phyloP scores from a whole-genome alignment of 2,888 invertebrate species.

The Xestia sexstrigata region DNA sequence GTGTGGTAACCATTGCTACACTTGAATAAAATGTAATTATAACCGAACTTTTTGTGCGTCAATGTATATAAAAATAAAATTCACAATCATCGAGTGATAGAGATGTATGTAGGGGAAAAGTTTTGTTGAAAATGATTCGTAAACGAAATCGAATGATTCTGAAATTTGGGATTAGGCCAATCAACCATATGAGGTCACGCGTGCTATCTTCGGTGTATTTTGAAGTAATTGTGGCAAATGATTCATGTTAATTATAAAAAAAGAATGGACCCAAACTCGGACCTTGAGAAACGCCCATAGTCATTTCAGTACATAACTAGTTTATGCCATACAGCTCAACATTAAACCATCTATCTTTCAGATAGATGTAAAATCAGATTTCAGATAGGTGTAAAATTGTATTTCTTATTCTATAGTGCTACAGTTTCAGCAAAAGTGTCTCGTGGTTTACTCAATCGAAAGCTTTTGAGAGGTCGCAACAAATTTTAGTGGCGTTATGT shows the following conservation, averaged over 20 bases:
- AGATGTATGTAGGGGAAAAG: background rate
- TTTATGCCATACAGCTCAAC: background rate
- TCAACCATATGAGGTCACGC: background rate
- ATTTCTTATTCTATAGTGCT: background rate
- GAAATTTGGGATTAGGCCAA: background rate
- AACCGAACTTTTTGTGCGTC: background rate
- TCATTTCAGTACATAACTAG: background rate
- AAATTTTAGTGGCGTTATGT: background rate
- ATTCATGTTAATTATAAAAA: background rate
- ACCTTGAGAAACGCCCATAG: background rate
- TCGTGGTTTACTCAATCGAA: background rate
- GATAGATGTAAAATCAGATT: background rate
- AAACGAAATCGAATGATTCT: background rate
- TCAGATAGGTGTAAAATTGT: background rate
- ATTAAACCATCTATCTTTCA: background rate
- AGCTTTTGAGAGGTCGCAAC: background rate
- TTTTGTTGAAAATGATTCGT: background rate
- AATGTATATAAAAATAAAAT: background rate
- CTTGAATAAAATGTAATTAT: background rate
- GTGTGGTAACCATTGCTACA: conserved; percentile 1
- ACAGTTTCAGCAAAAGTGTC: background rate
- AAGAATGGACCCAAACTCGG: background rate
- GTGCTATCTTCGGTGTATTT: background rate
- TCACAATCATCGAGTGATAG: background rate
- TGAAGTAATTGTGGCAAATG: background rate